Base-by-base conservation (phyloP, 2,888 invertebrate genomes). In the Halocaridina rubra region DNA sequence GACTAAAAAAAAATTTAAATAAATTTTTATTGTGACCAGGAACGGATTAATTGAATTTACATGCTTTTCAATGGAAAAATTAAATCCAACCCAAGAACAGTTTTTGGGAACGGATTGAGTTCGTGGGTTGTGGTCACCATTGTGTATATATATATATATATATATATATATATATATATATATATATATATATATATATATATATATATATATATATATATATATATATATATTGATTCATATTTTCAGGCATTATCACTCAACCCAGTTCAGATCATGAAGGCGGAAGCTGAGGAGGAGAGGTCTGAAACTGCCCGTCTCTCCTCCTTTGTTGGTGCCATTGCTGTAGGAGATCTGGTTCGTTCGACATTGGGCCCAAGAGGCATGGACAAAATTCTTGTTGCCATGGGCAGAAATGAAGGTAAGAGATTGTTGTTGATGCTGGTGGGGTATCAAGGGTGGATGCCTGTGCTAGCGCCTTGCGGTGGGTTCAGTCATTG, bases 321-420 rank as follows among this genome's bases (percentile, higher is more conserved):
- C 92, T 99, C 99, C 86, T 97, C 97, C 89, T 99, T 99, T 91
- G 96, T 99, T 89, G 99, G 99, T 78, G 99, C 99, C 24, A 99
- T 99, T 90, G 98, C 99, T 16, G 97, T 99, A 90, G 99, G 99
- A 33, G 99, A 99, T 92, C 93, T 99, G 89, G 96, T 99, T 0
- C 99, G 98, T 91, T 98, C 97, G 89, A 99, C 99, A 4, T 93
- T 99, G 32, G 99, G 99, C 3, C 99, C 99, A 0, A 99, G 99
- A 92, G 99, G 99, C 90, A 99, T 99, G 99, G 97, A 97, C 90
- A 97, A 97, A 92, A 96, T 97, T 88, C 92, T 97, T 29, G 95
- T 97, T 22, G 94, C 96, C 0, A 93, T 93, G 89, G 97, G 97
- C 0, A 93, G 96, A 86, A 95, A 94, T 90, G 93, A 94, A 84